Base-by-base conservation (phyloP, 2,888 invertebrate species). In the Julus scanicus region DNA sequence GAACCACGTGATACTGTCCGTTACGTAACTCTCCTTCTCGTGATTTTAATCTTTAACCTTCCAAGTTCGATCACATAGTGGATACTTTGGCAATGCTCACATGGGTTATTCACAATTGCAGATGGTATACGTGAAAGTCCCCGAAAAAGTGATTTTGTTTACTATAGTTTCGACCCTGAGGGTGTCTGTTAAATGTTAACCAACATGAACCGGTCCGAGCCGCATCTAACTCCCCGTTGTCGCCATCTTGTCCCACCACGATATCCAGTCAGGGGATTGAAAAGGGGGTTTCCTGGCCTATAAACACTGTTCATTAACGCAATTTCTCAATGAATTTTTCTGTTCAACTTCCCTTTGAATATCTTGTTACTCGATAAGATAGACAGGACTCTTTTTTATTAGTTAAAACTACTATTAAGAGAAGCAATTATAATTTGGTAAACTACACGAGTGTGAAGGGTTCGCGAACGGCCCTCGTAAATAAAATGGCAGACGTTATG, bases 361-460 rank as follows among this genome's bases (percentile, higher is more conserved):
- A 53, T 53, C 53, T 2, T 11, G 53, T 53, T 53, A 53, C 53
- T 2, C 15, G 53, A 53, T 53, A 53, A 53, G 53, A 53, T 11
- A 53, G 15, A 53, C 53, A 11, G 11, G 53, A 11, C 53, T 15
- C 15, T 53, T 53, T 53, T 53, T 53, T 53, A 53, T 8, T 53
- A 11, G 53, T 15, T 11, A 53, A 53, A 53, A 8, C 53, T 53
- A 53, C 53, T 53, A 53, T 53, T 15, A 53, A 53, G 53, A 9
- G 53, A 11, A 15, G 53, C 53, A 53, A 53, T 53, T 53, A 53
- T 53, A 53, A 53, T 53, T 15, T 53, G 4, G 53, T 53, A 53
- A 53, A 53, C 53, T 53, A 53, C 53, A 53, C 53, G 53, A 53
- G 53, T 53, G 53, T 53, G 53, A 53, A 53, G 53, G 53, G 53